Evolutionary conservation across 92 coral and sea anemone species (phyloP), one percentile per base, ranked within the genome.

Genomic region (Bergia puertoricense): DNA sequence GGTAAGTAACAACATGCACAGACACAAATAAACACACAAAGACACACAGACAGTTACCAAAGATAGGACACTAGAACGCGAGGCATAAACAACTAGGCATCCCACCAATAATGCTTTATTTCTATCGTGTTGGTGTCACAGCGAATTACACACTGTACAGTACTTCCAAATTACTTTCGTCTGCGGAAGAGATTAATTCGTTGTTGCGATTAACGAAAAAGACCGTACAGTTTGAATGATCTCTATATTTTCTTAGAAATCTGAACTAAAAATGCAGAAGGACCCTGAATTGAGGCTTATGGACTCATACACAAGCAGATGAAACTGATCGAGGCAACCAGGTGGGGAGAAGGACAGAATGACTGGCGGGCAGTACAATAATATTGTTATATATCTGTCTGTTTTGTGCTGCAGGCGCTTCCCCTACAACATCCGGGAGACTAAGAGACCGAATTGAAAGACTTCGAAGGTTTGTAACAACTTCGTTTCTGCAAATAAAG

Each of bases 371-470:
- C 59, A 43, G 46, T 6, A 39, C 20, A 6, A 20, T 78, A 18
- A 8, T 46, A 30, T 30, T 30, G 30, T 22, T 48, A 8, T 10
- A 54, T 16, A 40, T 48, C 1, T 4, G 50, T 56, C 81, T 41
- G 40, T 39, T 73, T 42, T 42, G 50, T 85, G 36, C 45, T 76
- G 15, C 43, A 91, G 94, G 89, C 20, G 96, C 93, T 42, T 92
- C 96, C 4, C 96, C 99, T 4, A 92, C 95, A 2, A 90, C 95
- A 14, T 95, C 99, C 0, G 98, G 98, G 67, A 89, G 98, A 82
- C 83, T 96, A 83, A 93, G 94, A 30, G 95, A 95, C 87, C 91
- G 99, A 74, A 92, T 96, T 39, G 98, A 95, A 48, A 86, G 94
- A 73, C 92, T 96, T 37, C 92, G 95, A 87, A 86, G 90, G 98